A percentile compares a stretch with the other conserved stretches of the same genome.
Conservation (phyloP, 2,797 vertebrate genomes). For the Centroberyx gerrardi region DNA sequence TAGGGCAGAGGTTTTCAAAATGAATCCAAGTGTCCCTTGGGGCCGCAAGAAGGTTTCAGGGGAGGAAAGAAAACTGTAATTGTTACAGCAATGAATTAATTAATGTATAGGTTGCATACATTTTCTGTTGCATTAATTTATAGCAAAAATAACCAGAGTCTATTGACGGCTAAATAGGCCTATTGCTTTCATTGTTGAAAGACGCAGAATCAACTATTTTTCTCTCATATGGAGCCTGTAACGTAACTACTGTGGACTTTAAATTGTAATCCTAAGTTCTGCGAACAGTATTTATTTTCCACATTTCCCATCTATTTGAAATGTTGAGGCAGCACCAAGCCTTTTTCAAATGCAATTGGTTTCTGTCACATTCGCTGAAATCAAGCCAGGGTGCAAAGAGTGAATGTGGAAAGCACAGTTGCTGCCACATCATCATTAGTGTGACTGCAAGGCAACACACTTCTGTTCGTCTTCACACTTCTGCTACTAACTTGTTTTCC, state of each 20-base stretch:
- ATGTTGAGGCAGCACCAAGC: conserved; percentile 15
- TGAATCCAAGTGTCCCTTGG: conserved; percentile 50
- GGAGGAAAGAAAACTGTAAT: conserved; percentile 35
- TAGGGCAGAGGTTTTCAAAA: conserved; percentile 62
- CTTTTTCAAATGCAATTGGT: conserved; percentile 42
- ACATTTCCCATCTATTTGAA: conserved; percentile 34
- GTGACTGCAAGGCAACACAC: conserved; percentile 51
- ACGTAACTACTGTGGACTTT: conserved; percentile 13
- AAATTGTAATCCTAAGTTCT: conserved; percentile 2
- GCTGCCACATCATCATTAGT: conserved; percentile 55
- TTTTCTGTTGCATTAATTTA: conserved; percentile 40
- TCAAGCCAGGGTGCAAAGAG: conserved; percentile 40
- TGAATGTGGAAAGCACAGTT: conserved; percentile 42
- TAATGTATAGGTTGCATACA: conserved; percentile 19
- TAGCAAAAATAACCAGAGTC: conserved; percentile 20
- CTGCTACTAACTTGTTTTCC: conserved; percentile 44
- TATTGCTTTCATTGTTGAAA: conserved; percentile 10
- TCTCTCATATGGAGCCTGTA: neutral
- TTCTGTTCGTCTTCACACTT: conserved; percentile 63
- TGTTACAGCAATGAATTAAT: conserved; percentile 46
- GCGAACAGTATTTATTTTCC: conserved; percentile 32
- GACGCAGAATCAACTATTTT: neutral
- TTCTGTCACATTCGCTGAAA: conserved; percentile 37
- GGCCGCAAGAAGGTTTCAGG: conserved; percentile 52
- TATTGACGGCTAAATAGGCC: conserved; percentile 21